These are phyloP conservation scores for Drosophila santomea DNA, from an alignment of 1,140 invertebrate genomes.

Conservation along the genomic window DNA sequence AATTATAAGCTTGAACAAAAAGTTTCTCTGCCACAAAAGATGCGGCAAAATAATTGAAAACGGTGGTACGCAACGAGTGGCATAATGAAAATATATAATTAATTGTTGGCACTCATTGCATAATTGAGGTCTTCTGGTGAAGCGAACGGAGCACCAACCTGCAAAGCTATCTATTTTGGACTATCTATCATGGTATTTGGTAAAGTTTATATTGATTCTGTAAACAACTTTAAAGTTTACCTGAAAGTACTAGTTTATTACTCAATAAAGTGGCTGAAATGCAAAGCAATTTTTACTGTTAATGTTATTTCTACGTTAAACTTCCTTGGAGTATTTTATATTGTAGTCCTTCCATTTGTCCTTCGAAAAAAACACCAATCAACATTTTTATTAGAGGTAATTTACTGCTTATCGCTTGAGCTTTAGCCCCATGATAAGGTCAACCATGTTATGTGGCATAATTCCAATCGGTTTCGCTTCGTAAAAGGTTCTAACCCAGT, in stretches of 20 bases:
- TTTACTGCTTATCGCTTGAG: constrained; percentile 16
- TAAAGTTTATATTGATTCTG: too few species aligned
- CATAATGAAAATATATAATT: constrained; percentile 34
- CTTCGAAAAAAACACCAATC: not conserved
- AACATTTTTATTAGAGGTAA: constrained; percentile 34
- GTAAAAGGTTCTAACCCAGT: constrained; percentile 48
- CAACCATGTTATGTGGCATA: constrained; percentile 40
- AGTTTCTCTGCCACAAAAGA: constrained; percentile 62
- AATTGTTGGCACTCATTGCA: constrained; percentile 29
- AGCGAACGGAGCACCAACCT: not conserved
- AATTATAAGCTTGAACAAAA: constrained; percentile 60
- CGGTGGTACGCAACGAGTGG: constrained; percentile 20
- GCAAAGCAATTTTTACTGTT: not conserved
- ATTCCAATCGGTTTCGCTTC: constrained; percentile 46
- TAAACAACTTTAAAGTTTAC: too few species aligned
- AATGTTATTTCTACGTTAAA: not conserved
- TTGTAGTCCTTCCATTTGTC: not conserved
- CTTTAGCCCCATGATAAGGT: constrained; percentile 20
- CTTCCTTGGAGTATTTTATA: not conserved
- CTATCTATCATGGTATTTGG: too few species aligned
- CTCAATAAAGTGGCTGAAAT: too few species aligned
- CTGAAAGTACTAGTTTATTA: too few species aligned
- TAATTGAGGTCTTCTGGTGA: constrained; percentile 10
- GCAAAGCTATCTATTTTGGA: too few species aligned
- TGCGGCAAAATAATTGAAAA: not conserved